Base-by-base conservation (phyloP, 2,888 invertebrate genomes). In the Palloptera scutellata region DNA sequence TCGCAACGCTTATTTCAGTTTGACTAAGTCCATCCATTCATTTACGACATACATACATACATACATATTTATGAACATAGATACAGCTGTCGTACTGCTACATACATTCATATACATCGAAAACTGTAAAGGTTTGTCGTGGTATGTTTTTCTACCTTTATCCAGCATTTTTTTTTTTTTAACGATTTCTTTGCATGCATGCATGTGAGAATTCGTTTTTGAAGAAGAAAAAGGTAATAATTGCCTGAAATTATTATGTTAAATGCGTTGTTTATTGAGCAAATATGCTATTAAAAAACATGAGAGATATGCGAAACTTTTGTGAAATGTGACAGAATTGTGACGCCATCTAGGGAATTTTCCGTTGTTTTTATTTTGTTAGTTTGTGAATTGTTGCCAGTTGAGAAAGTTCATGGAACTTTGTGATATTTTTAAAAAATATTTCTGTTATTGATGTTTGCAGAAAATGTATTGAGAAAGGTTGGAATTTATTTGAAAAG, bases 211-310 rank as follows among this genome's bases (percentile, higher is more conserved):
- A 57, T 48, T 61, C 48, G 55, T 19, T 19, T 2, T 30, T 30
- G 30, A 30, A 30, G 30, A 30, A 40, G 54, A 48, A 61, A 59
- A 30, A 52, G 41, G 52, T 43, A 72, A 72, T 72, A 72, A 73
- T 71, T 73, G 72, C 71, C 64, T 71, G 59, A 72, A 73, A 72
- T 73, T 73, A 70, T 67, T 71, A 73, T 71, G 68, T 69, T 72
- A 71, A 72, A 72, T 72, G 72, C 67, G 70, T 72, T 74, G 59
- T 64, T 64, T 64, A 64, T 59, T 59, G 51, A 30, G 43, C 15
- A 64, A 64, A 64, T 59, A 57, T 53, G 64, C 52, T 9, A 43
- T 59, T n/a, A 64, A 64, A 51, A 54, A 30, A 30, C 30, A 30
- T 40, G 54, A 54, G 20, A 40, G 12, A 13, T 30, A 20, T 61